Evolutionary conservation across 2,888 invertebrate genomes (phyloP), one percentile per base, ranked within the genome.

Genomic region (Alviniconcha strummeri): DNA sequence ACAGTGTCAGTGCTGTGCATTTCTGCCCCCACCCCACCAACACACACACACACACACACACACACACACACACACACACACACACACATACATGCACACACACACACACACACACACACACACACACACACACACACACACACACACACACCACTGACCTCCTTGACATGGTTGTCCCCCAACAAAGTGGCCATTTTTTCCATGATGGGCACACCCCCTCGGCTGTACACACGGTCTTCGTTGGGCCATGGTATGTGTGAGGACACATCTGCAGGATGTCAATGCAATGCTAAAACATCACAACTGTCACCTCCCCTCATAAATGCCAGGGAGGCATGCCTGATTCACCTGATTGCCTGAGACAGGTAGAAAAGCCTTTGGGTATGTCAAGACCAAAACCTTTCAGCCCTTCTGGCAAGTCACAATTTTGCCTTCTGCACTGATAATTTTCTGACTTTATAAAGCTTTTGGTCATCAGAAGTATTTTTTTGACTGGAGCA

Each of bases 211-310:
- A 86, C 81, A n/a, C 89, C 88, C 9, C 84, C 80, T 15, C 77
- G 60, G 80, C 87, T 87, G 79, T 89, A 89, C 67, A 90, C 86
- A 54, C 84, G 83, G 76, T 87, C 85, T 15, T 87, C 87, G 54
- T 81, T 84, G 36, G 86, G 84, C 84, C 90, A 90, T 11, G 90
- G 88, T 5, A 90, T 81, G 83, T 88, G 88, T 52, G 88, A 88
- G 78, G 89, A 89, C 15, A 91, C 84, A 87, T 87, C 91, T 91
- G 84, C 4, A 84, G 85, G 57, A 77, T n/a, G 52, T 52, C 54
- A 9, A 64, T 64, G 15, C 15, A 84, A 71, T 69, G 36, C 36
- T 36, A 36, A 0, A 36, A 36, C 36, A 36, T 36, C 36, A 36
- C 36, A 0, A 36, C 36, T 36, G 36, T 36, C 36, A 36, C 15